Evolutionary conservation across 2,113 vertebrate species (phyloP).

Genomic region (Phalacrocorax brasilianus): DNA sequence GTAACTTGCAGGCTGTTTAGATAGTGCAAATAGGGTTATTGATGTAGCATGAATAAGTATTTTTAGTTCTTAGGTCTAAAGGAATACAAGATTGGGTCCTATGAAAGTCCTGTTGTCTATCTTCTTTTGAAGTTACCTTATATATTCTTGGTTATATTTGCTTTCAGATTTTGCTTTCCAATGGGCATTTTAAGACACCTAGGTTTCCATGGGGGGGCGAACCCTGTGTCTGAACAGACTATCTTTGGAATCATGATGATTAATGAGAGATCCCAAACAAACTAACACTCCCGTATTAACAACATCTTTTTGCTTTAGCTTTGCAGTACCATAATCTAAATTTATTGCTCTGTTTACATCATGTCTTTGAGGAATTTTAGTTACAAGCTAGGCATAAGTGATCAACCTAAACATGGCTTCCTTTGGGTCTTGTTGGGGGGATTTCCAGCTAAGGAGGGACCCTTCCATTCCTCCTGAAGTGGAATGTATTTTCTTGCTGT

Average conservation of each 20-base stretch:
- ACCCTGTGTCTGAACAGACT: not conserved
- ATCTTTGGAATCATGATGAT: not conserved
- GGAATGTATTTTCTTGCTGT: not conserved
- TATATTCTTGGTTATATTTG: not conserved
- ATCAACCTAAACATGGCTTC: not conserved
- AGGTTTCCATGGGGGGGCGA: accelerated
- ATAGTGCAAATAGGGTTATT: not conserved
- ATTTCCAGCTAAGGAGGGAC: not conserved
- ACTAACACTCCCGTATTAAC: not conserved
- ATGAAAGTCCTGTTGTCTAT: not conserved
- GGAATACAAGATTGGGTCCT: not conserved
- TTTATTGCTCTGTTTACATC: not conserved
- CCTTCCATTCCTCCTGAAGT: not conserved
- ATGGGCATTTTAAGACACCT: not conserved
- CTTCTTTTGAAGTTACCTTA: not conserved
- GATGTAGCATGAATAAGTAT: accelerated
- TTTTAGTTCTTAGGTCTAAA: not conserved
- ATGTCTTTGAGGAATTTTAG: not conserved
- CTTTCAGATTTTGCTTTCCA: not conserved
- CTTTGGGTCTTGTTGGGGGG: not conserved
- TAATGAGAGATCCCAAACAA: not conserved
- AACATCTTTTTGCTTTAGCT: not conserved
- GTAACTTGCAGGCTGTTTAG: not conserved
- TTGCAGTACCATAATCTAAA: not conserved
- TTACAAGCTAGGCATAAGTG: not conserved